Percentiles rank a stretch among this genome's conserved stretches.
Conservation (phyloP, 2,888 invertebrate species). For the Acanthoscelides obtectus region DNA sequence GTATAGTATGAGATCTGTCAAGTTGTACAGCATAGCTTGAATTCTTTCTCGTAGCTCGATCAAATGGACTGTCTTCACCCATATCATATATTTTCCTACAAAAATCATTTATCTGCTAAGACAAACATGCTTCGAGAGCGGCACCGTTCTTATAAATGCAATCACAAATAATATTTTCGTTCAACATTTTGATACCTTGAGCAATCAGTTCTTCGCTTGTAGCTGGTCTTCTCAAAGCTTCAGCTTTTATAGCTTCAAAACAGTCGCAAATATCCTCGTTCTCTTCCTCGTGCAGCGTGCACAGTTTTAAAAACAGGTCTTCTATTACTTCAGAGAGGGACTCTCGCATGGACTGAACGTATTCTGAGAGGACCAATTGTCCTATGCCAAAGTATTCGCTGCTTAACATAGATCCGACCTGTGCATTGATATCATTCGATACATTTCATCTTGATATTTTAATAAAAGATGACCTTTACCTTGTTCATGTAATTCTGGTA, state of each 20-base stretch:
- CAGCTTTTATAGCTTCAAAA: constrained; percentile 66
- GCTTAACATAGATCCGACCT: constrained; percentile 52
- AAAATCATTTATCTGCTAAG: constrained; percentile 2
- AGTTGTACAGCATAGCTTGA: constrained; percentile 58
- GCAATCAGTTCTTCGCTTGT: constrained; percentile 79
- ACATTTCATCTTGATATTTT: too few relatives aligned
- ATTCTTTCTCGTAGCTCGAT: constrained; percentile 67
- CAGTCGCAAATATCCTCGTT: constrained; percentile 64
- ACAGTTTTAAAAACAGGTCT: constrained; percentile 59
- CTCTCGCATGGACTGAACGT: constrained; percentile 57
- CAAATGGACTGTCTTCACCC: constrained; percentile 70
- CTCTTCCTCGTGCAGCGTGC: constrained; percentile 59
- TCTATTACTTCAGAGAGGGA: constrained; percentile 57
- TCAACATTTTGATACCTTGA: constrained; percentile 55
- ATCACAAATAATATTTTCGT: too few relatives aligned
- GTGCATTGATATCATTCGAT: not conserved
- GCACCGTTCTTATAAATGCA: too few relatives aligned
- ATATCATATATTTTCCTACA: constrained; percentile 60
- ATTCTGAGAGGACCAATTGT: constrained; percentile 58
- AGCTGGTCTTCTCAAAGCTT: constrained; percentile 67
- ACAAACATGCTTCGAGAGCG: too few relatives aligned
- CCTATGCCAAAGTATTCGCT: constrained; percentile 67
- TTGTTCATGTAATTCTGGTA: constrained; percentile 58
- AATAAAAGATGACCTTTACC: constrained; percentile 39
- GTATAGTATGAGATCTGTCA: constrained; percentile 70